A percentile compares a stretch with the other conserved stretches of the same genome.
These are phyloP conservation scores for Acanthopagrus latus DNA, from an alignment of 2,797 vertebrate genomes.

Conservation along the genomic window DNA sequence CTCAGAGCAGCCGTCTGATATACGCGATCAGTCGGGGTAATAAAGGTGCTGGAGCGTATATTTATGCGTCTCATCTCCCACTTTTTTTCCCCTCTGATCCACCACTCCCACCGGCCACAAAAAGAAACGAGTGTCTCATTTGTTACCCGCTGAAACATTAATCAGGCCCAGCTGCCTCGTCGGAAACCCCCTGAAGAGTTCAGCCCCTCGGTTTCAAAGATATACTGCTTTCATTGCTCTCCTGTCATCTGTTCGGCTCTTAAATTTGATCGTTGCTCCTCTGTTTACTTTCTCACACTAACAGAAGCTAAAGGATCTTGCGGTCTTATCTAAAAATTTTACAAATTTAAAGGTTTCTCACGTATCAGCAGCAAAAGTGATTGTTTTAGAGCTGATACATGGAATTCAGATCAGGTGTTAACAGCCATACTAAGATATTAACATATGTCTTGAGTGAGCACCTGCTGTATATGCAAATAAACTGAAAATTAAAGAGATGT, in stretches of 20 bases:
- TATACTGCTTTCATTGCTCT: not conserved
- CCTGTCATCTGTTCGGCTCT: not conserved
- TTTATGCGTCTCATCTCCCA: not conserved
- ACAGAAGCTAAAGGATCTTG: not conserved
- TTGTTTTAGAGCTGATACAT: too few relatives aligned
- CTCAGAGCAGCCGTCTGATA: not conserved
- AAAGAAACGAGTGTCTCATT: not conserved
- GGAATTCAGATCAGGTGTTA: too few relatives aligned
- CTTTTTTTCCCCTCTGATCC: not conserved
- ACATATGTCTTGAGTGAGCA: too few relatives aligned
- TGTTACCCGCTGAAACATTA: not conserved
- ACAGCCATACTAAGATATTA: too few relatives aligned
- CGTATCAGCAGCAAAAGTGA: not conserved
- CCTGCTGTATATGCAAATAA: too few relatives aligned
- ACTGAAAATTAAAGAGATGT: too few relatives aligned
- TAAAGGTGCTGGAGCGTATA: not conserved
- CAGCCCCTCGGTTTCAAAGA: not conserved
- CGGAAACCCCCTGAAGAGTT: not conserved
- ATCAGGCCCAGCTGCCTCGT: not conserved
- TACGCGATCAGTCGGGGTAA: not conserved
- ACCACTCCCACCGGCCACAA: not conserved
- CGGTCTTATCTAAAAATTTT: not conserved
- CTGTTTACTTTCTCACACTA: not conserved
- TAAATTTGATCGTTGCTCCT: not conserved
- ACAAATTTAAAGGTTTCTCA: not conserved